phyloP scores from a whole-genome alignment of 2,113 vertebrate species.

The Xiphophorus hellerii region DNA sequence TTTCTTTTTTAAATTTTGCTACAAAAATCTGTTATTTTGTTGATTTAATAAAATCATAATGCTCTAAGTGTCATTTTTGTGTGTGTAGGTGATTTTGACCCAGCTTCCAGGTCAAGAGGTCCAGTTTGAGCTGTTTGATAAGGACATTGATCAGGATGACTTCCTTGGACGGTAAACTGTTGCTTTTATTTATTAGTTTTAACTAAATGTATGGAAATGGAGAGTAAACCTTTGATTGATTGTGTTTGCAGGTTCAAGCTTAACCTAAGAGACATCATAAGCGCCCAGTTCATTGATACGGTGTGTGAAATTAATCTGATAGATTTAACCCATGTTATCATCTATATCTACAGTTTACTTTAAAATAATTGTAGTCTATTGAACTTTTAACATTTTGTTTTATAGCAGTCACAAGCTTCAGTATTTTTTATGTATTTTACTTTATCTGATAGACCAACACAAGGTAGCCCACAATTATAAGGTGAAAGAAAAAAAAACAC shows the following conservation, averaged over 20 bases:
- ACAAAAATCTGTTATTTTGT: not conserved
- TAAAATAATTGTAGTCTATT: not conserved
- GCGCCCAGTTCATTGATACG: slow-evolving; percentile 83
- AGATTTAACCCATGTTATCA: not conserved
- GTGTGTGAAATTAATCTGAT: slow-evolving; percentile 65
- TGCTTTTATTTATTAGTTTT: not conserved
- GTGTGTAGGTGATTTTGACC: slow-evolving; percentile 84
- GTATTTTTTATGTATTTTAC: not conserved
- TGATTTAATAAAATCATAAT: not conserved
- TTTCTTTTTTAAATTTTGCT: not conserved
- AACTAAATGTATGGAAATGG: not conserved
- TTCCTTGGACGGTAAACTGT: slow-evolving; percentile 87
- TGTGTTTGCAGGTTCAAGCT: slow-evolving; percentile 85
- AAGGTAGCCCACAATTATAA: not conserved
- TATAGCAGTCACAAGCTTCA: not conserved
- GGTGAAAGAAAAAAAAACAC: not conserved
- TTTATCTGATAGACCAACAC: not conserved
- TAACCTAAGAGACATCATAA: slow-evolving; percentile 82
- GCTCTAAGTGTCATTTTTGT: not conserved
- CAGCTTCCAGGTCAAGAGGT: slow-evolving; percentile 89
- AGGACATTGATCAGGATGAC: slow-evolving; percentile 91
- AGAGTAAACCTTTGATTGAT: not conserved
- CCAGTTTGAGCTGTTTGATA: slow-evolving; percentile 89
- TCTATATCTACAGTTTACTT: not conserved
- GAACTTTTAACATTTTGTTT: not conserved